phyloP scores from a whole-genome alignment of 1,140 invertebrate species.

The Drosophila tsacasi region DNA sequence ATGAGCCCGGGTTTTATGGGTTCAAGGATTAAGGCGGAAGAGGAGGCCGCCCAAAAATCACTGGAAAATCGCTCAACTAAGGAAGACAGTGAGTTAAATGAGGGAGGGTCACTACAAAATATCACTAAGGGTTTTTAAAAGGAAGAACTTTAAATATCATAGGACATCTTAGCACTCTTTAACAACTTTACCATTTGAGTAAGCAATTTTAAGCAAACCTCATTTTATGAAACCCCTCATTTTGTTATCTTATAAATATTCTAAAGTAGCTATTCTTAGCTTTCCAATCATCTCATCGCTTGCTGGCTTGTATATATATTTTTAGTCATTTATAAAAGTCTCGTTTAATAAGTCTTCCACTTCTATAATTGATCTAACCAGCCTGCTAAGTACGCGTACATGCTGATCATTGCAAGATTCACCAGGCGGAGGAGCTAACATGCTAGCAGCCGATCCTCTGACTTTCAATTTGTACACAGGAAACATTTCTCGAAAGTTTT shows the following conservation, averaged over 20 bases:
- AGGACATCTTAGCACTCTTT: fast-evolving
- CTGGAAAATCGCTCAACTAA: neutral
- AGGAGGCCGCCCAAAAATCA: constrained; percentile 18
- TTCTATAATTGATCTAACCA: constrained; percentile 50
- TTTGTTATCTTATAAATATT: neutral
- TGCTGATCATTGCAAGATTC: constrained; percentile 41
- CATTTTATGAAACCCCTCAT: neutral
- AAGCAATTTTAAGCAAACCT: neutral
- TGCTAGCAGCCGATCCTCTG: constrained; percentile 16
- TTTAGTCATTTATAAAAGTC: constrained; percentile 34
- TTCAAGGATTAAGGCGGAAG: constrained; percentile 64
- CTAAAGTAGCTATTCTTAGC: neutral
- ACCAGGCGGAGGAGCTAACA: constrained; percentile 11
- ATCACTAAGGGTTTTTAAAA: neutral
- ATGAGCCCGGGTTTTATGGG: constrained; percentile 42
- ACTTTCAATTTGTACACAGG: constrained; percentile 5
- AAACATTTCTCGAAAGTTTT: neutral
- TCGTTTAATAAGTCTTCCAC: constrained; percentile 38
- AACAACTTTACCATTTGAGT: neutral
- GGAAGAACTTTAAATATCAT: neutral
- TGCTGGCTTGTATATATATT: constrained; percentile 6
- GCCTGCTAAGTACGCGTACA: constrained; percentile 43
- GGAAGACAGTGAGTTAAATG: neutral
- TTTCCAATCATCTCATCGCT: constrained; percentile 19
- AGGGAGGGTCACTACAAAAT: neutral